These are phyloP conservation scores for Mythimna lalbum DNA, from an alignment of 2,888 invertebrate genomes.

Conservation along the genomic window DNA sequence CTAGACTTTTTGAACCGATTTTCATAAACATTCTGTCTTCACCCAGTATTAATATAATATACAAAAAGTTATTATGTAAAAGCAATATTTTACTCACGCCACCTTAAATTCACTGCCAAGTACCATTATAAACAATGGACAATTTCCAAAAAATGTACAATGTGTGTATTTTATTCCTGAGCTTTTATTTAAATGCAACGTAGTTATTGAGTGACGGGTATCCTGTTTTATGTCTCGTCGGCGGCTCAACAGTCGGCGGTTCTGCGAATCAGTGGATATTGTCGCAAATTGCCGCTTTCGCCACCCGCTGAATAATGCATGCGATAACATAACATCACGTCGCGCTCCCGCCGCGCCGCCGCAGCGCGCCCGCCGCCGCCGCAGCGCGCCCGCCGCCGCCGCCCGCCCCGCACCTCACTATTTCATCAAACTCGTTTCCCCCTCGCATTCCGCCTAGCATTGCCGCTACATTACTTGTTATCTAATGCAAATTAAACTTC, in stretches of 20 bases:
- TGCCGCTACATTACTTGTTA: conserved; percentile 72
- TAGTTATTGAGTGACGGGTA: conserved; percentile 87
- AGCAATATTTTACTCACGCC: conserved; percentile 34
- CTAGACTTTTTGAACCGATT: conserved; percentile 22
- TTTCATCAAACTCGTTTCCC: conserved; percentile 74
- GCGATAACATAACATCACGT: conserved; percentile 89
- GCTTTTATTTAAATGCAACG: conserved; percentile 85
- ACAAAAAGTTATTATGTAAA: conserved; percentile 44
- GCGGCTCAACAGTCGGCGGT: conserved; percentile 85
- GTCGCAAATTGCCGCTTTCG: conserved; percentile 91
- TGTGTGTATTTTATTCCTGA: conserved; percentile 62
- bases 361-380: conserved; percentile 68
- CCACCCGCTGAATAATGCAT: conserved; percentile 90
- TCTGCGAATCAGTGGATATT: conserved; percentile 90
- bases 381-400: conserved; percentile 66
- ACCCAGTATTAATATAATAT: conserved; percentile 31
- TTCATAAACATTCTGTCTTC: conserved; percentile 48
- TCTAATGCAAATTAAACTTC: conserved; percentile 76
- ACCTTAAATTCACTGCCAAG: conserved; percentile 37
- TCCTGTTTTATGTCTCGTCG: conserved; percentile 88
- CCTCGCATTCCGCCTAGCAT: conserved; percentile 73
- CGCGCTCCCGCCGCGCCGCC: conserved; percentile 73
- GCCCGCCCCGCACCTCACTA: conserved; percentile 66
- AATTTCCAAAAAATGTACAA: conserved; percentile 58
- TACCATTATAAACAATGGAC: conserved; percentile 57